Evolutionary conservation across 2,113 vertebrate species (phyloP).

Genomic region (Pungitius pungitius): DNA sequence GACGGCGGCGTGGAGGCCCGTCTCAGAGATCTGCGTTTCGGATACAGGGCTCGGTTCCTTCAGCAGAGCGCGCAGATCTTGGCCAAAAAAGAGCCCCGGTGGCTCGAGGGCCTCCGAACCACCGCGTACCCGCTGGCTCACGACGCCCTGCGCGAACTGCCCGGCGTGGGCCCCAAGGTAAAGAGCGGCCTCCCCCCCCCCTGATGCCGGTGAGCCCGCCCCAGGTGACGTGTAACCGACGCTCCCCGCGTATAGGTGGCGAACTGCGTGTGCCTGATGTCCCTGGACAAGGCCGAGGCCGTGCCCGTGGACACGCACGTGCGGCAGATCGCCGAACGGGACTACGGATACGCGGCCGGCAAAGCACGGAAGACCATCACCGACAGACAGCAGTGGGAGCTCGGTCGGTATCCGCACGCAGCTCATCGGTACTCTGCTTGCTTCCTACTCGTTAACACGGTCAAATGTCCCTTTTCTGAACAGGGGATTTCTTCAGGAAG

Average conservation of each 20-base stretch:
- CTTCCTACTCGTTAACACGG: background rate
- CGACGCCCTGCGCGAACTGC: conserved; percentile 84
- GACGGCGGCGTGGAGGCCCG: conserved; percentile 81
- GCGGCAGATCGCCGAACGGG: conserved; percentile 91
- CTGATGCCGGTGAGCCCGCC: background rate
- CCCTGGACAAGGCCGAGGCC: conserved; percentile 90
- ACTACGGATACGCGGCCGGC: conserved; percentile 80
- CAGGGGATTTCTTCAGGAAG: conserved; percentile 90
- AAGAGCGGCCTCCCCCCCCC: background rate
- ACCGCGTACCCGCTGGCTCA: conserved; percentile 84
- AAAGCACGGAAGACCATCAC: conserved; percentile 82
- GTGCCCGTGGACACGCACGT: conserved; percentile 94
- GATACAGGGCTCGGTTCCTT: conserved; percentile 91
- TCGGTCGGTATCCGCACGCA: conserved; percentile 80
- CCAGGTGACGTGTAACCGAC: background rate
- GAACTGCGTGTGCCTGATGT: conserved; percentile 94
- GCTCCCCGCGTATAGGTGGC: conserved; percentile 87
- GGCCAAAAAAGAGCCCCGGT: conserved; percentile 74
- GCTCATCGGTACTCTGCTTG: background rate
- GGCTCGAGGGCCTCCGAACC: conserved; percentile 83
- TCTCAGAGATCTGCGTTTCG: conserved; percentile 89
- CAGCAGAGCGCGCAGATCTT: conserved; percentile 85
- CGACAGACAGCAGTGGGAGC: conserved; percentile 84
- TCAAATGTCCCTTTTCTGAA: conserved; percentile 26
- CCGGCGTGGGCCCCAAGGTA: conserved; percentile 93